Evolutionary conservation across 92 coral and sea anemone genomes (phyloP).

Genomic region (Bergia sp.): DNA sequence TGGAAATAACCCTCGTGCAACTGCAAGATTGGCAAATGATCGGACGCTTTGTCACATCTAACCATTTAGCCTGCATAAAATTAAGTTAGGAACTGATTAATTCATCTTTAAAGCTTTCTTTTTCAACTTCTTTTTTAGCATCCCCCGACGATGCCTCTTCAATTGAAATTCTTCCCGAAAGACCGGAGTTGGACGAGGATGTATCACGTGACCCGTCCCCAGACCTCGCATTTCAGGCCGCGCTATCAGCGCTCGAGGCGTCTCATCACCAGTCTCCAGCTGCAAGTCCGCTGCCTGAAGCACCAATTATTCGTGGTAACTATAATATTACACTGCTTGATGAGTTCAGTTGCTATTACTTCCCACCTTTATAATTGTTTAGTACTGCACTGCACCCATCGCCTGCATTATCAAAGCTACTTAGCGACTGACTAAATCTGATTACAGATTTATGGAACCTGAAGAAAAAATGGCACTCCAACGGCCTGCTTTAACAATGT

Average conservation of each 20-base stretch:
- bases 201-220: constrained; percentile 18
- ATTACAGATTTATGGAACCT: not conserved
- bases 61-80: too few relatives aligned
- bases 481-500: not conserved
- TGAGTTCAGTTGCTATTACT: not conserved
- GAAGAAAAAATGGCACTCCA: not conserved
- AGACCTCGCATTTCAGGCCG: constrained; percentile 29
- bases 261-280: constrained; percentile 9
- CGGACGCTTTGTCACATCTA: too few relatives aligned
- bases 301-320: constrained; percentile 9
- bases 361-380: not conserved
- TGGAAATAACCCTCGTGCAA: too few relatives aligned
- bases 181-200: constrained; percentile 11
- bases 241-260: not conserved
- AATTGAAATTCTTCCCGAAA: constrained; percentile 7
- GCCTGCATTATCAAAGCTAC: too few relatives aligned
- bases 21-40: too few relatives aligned
- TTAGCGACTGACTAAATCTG: too few relatives aligned
- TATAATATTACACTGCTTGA: not conserved
- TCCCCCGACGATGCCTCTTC: not conserved
- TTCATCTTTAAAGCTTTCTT: not conserved
- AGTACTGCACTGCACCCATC: too few relatives aligned
- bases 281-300: not conserved
- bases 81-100: too few relatives aligned
- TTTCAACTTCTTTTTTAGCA: not conserved